Evolutionary conservation across 2,888 invertebrate species (phyloP), one percentile per base, ranked within the genome.

Genomic region (Priocnemis perturbator): DNA sequence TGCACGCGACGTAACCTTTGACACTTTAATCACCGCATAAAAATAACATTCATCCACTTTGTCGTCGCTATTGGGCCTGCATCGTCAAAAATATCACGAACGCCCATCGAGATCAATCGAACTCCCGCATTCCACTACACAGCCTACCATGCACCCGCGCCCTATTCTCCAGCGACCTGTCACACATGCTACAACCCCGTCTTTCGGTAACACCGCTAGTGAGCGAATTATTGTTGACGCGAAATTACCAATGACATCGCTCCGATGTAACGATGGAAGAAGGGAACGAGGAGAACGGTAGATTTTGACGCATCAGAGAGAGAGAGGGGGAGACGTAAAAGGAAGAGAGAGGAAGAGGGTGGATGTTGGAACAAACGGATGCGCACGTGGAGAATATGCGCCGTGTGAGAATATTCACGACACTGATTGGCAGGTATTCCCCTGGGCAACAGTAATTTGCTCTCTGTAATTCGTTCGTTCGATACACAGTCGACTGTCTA

Each of bases 341-440:
- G 37, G 37, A 37, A 11, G 61, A 19, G 19, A 60, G 26, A 15
- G 48, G 23, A 23, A 30, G 48, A 59, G 57, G 56, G 26, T 48
- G 56, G 50, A 44, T 48, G 57, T 19, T 21, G 47, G 19, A 26
- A 19, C 21, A 11, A 21, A 17, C 17, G 50, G 26, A n/a, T 11
- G 11, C 37, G 37, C 37, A 37, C 37, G 37, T 37, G 37, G 37
- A 37, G 44, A 44, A 57, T 30, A 44, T 20, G 50, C 63, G 67
- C 60, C 61, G 69, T 64, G 64, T 57, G 67, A 69, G 78, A 74
- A 73, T 77, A 73, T 74, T 66, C 66, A 66, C 67, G 79, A 77
- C 77, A 79, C 77, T 79, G 79, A 79, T 79, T 79, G 79, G 63
- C 79, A 79, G 77, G 50, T 71, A 71, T 76, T 74, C 78, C 78